Conservation (phyloP, 2,888 invertebrate genomes). For the Pachymerium ferrugineum region DNA sequence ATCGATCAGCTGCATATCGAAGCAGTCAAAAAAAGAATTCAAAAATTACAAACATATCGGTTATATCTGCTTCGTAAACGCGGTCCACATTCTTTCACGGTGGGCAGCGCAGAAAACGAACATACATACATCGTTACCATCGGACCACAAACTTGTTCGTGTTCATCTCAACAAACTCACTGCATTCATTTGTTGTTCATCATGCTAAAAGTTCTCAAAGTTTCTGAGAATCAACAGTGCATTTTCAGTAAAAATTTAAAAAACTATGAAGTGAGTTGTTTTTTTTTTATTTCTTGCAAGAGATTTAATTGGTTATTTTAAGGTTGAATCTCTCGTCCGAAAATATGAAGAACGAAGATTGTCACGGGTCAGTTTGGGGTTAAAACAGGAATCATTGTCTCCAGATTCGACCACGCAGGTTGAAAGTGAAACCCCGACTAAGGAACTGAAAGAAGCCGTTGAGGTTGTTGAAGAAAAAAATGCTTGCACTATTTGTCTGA, state of each 20-base stretch:
- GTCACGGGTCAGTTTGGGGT: not conserved
- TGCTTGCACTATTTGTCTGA: not conserved
- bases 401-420: not conserved
- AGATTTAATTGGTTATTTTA: constrained; percentile 27
- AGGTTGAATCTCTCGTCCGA: constrained; percentile 48
- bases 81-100: constrained; percentile 50
- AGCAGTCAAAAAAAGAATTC: constrained; percentile 38
- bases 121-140: constrained; percentile 51
- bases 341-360: constrained; percentile 46
- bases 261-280: constrained; percentile 48
- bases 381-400: not conserved
- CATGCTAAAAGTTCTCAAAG: constrained; percentile 51
- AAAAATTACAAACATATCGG: constrained; percentile 45
- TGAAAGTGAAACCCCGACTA: not conserved
- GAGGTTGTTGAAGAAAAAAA: not conserved
- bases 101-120: constrained; percentile 48
- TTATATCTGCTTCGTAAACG: constrained; percentile 50
- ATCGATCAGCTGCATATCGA: constrained; percentile 36
- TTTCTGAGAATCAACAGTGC: constrained; percentile 46
- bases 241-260: constrained; percentile 48
- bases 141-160: constrained; percentile 46
- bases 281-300: not conserved
- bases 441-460: not conserved
- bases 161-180: constrained; percentile 39
- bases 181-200: constrained; percentile 51